phyloP scores from a whole-genome alignment of 2,888 invertebrate genomes.

The Autographa gamma region DNA sequence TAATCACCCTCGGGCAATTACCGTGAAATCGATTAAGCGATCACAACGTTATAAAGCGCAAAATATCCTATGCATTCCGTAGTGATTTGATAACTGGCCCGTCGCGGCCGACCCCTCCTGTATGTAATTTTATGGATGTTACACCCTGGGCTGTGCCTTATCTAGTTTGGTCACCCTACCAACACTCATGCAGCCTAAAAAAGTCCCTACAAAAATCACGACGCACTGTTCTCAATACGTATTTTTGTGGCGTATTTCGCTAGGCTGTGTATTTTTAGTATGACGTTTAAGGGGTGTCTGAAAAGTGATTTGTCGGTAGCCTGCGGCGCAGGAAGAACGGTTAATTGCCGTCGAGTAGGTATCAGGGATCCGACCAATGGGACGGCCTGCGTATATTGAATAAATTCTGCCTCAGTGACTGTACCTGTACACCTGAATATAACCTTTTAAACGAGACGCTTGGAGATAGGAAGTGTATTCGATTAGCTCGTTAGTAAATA shows the following conservation, averaged over 20 bases:
- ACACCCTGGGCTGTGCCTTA: constrained; percentile 65
- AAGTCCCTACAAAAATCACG: background rate
- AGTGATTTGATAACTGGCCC: constrained; percentile 81
- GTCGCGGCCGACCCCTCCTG: constrained; percentile 62
- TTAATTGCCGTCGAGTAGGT: constrained; percentile 84
- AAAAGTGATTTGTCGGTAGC: constrained; percentile 83
- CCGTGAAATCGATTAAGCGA: constrained; percentile 68
- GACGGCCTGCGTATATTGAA: constrained; percentile 75
- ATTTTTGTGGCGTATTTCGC: constrained; percentile 14
- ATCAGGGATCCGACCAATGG: constrained; percentile 82
- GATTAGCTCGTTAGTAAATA: constrained; percentile 25
- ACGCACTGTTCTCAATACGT: constrained; percentile 10
- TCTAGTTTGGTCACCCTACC: constrained; percentile 69
- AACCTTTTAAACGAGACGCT: constrained; percentile 38
- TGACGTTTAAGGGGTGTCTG: constrained; percentile 63
- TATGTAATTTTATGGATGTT: constrained; percentile 79
- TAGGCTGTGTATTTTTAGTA: constrained; percentile 34
- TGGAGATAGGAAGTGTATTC: constrained; percentile 28
- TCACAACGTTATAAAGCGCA: constrained; percentile 67
- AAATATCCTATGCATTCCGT: constrained; percentile 82
- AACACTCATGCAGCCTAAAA: constrained; percentile 26
- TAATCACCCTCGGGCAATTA: constrained; percentile 30
- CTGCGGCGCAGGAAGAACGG: constrained; percentile 79
- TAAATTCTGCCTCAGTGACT: constrained; percentile 52
- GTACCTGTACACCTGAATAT: constrained; percentile 34